Evolutionary conservation across 2,888 invertebrate species (phyloP).

Genomic region (Drosophila colorata): DNA sequence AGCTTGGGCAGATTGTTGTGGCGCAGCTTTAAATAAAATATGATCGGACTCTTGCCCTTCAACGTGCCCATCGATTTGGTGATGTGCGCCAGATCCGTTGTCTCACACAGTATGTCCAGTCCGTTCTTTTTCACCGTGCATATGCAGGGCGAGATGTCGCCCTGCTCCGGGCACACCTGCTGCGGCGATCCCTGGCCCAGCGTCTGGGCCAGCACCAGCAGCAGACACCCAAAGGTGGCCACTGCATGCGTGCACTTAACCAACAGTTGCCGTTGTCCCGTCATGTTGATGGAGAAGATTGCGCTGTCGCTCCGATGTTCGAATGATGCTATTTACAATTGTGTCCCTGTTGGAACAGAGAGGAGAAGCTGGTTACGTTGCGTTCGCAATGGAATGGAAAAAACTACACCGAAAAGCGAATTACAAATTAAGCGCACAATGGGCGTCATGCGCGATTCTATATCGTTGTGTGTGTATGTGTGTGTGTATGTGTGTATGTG

Average conservation of each 20-base stretch:
- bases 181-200: constrained; percentile 76
- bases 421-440: constrained; percentile 73
- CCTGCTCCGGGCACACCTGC: constrained; percentile 91
- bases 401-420: constrained; percentile 47
- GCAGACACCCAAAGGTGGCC: constrained; percentile 31
- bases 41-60: constrained; percentile 92
- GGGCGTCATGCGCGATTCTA: constrained; percentile 40
- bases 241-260: constrained; percentile 18
- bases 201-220: constrained; percentile 35
- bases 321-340: constrained; percentile 64
- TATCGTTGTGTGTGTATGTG: constrained; percentile 21
- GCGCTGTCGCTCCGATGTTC: constrained; percentile 31
- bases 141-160: constrained; percentile 92
- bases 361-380: constrained; percentile 9
- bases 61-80: constrained; percentile 92
- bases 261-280: constrained; percentile 30
- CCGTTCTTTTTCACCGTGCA: constrained; percentile 95
- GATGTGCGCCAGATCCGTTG: constrained; percentile 92
- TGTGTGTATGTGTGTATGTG: constrained; percentile 38
- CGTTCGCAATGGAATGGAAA: constrained; percentile 35
- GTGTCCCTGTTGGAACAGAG: constrained; percentile 50
- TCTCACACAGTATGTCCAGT: constrained; percentile 94
- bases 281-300: constrained; percentile 46
- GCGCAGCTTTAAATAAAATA: constrained; percentile 94
- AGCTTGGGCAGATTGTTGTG: constrained; percentile 94